Conservation (phyloP, 1,140 invertebrate genomes). For the Heliothis subflexa region DNA sequence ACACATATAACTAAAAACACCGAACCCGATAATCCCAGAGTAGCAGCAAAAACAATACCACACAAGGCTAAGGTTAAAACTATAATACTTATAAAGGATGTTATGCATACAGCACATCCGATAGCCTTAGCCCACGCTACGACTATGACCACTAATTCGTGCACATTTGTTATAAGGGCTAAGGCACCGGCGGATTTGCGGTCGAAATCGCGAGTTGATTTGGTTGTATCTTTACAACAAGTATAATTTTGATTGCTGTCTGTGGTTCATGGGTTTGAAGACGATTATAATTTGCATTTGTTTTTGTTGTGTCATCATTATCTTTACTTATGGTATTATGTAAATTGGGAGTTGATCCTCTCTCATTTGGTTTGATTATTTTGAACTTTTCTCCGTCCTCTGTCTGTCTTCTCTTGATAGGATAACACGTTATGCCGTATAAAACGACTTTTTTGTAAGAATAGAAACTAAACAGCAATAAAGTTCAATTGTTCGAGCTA, state of each 20-base stretch:
- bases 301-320: too few relatives aligned
- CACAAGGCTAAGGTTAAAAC: constrained; percentile 37
- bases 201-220: constrained; percentile 27
- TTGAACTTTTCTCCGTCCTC: too few relatives aligned
- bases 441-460: too few relatives aligned
- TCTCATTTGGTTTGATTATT: too few relatives aligned
- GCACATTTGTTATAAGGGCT: constrained; percentile 25
- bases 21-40: neutral
- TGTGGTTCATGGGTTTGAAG: neutral
- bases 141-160: constrained; percentile 21
- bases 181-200: neutral
- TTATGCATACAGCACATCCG: constrained; percentile 20
- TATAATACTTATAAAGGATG: constrained; percentile 32
- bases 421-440: too few relatives aligned
- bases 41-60: neutral
- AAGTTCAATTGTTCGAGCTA: too few relatives aligned
- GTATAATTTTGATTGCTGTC: neutral
- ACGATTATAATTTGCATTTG: too few relatives aligned
- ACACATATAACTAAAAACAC: too few relatives aligned
- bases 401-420: too few relatives aligned
- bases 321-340: too few relatives aligned
- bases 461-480: too few relatives aligned
- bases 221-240: neutral
- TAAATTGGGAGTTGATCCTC: too few relatives aligned
- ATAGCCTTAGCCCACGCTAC: constrained; percentile 25